Base-by-base conservation (phyloP, 92 coral and sea anemone species). In the Palythoa grandis region DNA sequence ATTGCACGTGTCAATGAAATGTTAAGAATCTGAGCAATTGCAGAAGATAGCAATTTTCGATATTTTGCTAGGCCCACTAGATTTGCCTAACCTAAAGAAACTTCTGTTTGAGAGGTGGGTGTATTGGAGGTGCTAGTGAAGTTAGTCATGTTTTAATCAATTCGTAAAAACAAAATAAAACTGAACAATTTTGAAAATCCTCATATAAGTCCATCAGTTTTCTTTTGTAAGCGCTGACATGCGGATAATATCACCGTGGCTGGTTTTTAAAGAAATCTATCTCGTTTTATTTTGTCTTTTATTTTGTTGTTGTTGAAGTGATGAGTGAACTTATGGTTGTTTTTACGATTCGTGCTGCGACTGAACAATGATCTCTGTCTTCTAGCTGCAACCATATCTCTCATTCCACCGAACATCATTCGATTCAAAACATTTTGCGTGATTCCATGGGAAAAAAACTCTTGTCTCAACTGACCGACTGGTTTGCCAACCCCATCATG, bases 391-490 rank as follows among this genome's bases (percentile, higher is more conserved):
- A 80, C 5, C 2, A 66, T 4, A 35, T 66, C 72, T 20, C 74
- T 80, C 61, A 22, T 12, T 80, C 85, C 74, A 23, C 95, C 98
- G 87, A 90, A 94, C 94, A 94, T 94, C 82, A 94, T 65, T 47
- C 88, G 91, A 43, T 87, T 70, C 13, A 94, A 85, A 22, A 93
- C 65, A 35, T 82, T 89, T 63, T 90, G 93, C 57, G 94, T 88
- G 60, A 94, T 79, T 24, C 98, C 98, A 73, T 90, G 85, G 12
- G 72, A 40, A 63, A 78, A 78, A 52, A 78, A 78, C 22, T 61
- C 83, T 25, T 20, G 72, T 61, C 83, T 47, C 53, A 78, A n/a
- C 19, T 78, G 72, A 61, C 83, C 38, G 37, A 61, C 83, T 20
- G 71, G 56, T 13, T 78, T 78, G 3, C 72, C 83, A 8, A 78